Evolutionary conservation across 2,797 vertebrate genomes (phyloP), one percentile per base, ranked within the genome.

Genomic region (Morus bassanus): DNA sequence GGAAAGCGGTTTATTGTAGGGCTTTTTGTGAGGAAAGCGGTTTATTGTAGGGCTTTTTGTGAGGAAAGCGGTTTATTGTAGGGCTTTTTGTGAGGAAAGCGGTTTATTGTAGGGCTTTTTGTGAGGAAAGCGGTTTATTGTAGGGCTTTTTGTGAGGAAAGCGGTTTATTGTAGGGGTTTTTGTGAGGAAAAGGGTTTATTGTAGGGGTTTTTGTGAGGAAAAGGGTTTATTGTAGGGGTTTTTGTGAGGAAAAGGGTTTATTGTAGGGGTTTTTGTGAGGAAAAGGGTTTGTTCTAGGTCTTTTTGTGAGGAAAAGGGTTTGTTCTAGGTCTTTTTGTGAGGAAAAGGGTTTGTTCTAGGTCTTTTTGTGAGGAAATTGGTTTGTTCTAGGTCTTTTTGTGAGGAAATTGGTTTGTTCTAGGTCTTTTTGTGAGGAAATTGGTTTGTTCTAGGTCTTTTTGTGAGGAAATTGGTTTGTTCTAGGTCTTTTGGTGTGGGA

Each of bases 361-460:
- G 2, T 9, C 3, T 17, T 28, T 28, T 14, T 51, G 28, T 7
- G 19, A 7, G 48, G 33, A 28, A 43, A 60, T 21, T 1, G 13
- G 21, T 8, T 56, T 17, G 4, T 53, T 53, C 28, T 30, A 18
- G 7, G 2, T 9, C 3, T 17, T 28, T 28, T 14, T 51, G 28
- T 7, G 19, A 7, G 48, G 33, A 28, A 43, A 60, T 21, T 1
- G 13, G 21, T 8, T 56, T 7, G 4, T 43, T 70, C 68, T 5
- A 16, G 12, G 5, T 11, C 12, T 24, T 50, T 12, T 23, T 24
- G 9, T 13, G 48, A 50, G 48, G 13, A 50, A 50, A 64, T 37
- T 0, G 6, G 3, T 28, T n/a, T 7, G 4, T 43, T 70, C 68
- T 5, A 16, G 12, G 5, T 11, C 12, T 24, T 50, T 13, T 24